These are phyloP conservation scores for Eugnorisma glareosa DNA, from an alignment of 2,888 invertebrate genomes.

Conservation along the genomic window DNA sequence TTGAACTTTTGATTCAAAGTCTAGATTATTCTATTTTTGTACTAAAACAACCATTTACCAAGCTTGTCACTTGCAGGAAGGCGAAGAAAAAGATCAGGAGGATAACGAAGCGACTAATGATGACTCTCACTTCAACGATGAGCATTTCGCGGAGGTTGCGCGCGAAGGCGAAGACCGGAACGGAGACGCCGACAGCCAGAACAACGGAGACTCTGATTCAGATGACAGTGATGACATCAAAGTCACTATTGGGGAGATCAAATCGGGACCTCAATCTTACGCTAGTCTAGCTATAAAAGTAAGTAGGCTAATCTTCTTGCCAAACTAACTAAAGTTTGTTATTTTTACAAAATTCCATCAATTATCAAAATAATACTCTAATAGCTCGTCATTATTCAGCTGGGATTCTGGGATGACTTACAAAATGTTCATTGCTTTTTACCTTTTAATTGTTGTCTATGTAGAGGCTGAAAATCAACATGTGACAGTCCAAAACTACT, in stretches of 20 bases:
- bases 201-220: slow-evolving; percentile 91
- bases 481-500: background rate
- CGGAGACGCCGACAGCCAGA: slow-evolving; percentile 87
- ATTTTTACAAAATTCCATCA: background rate
- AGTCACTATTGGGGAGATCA: slow-evolving; percentile 97
- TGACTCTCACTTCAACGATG: slow-evolving; percentile 88
- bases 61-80: slow-evolving; percentile 70
- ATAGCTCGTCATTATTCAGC: background rate
- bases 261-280: slow-evolving; percentile 93
- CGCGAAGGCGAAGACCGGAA: slow-evolving; percentile 82
- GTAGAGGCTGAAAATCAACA: background rate
- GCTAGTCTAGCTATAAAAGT: slow-evolving; percentile 94
- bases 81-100: slow-evolving; percentile 87
- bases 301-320: slow-evolving; percentile 39
- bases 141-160: slow-evolving; percentile 87
- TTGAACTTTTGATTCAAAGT: background rate
- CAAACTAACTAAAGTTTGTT: too few relatives aligned
- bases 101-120: slow-evolving; percentile 87
- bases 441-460: background rate
- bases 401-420: background rate
- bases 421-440: background rate
- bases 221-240: slow-evolving; percentile 96
- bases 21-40: background rate
- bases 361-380: background rate
- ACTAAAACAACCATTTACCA: background rate